Percentiles rank a stretch among this genome's conserved stretches.
Evolutionary conservation across 2,113 vertebrate genomes (phyloP).

Genomic region (Mustela lutreola): DNA sequence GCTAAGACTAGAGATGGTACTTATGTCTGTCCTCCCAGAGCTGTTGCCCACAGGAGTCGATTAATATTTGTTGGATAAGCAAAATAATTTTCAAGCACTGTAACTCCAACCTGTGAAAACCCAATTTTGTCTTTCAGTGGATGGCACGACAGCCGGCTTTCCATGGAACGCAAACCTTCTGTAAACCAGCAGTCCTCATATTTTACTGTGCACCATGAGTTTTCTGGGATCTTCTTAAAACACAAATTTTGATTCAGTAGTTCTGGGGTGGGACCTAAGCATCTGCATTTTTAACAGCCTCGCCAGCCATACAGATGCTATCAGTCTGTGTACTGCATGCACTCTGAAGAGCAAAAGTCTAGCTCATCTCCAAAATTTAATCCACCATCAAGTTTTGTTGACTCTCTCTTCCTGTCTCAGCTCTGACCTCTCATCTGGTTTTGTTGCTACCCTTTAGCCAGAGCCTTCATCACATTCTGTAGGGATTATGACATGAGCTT

Average conservation of each 20-base stretch:
- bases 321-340: background rate
- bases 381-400: background rate
- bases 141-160: background rate
- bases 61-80: constrained; percentile 7
- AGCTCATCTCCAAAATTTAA: background rate
- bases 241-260: constrained; percentile 4
- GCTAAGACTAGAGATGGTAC: background rate
- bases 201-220: background rate
- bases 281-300: constrained; percentile 28
- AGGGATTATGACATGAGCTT: background rate
- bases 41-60: background rate
- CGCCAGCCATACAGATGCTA: background rate
- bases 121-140: background rate
- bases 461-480: background rate
- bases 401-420: background rate
- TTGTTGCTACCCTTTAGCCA: background rate
- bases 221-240: background rate
- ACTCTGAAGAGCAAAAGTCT: background rate
- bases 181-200: constrained; percentile 9
- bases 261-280: background rate
- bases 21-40: constrained; percentile 5
- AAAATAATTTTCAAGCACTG: background rate
- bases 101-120: constrained; percentile 12
- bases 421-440: background rate
- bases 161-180: background rate